Evolutionary conservation across 37 sponge, comb jelly and placozoan species (phyloP), one percentile per base, ranked within the genome.

Genomic region (Amphimedon queenslandica): DNA sequence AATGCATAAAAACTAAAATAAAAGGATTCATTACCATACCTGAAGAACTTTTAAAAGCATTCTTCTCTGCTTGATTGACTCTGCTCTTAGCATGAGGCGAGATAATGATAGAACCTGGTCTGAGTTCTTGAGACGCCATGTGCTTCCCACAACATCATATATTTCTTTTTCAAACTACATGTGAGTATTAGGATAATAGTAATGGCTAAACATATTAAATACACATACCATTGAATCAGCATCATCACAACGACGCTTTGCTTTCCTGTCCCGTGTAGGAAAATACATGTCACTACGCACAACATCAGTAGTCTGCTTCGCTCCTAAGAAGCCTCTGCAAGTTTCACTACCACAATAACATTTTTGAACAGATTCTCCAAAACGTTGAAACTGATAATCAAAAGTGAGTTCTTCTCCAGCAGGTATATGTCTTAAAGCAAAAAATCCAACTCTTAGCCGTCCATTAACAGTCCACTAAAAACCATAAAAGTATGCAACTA

Each of bases 331-430:
- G 6, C 95, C 93, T 43, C 99, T 55, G 70, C 99, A 98, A 51
- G 87, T 92, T 34, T 72, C 79, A 76, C 86, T 70, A 16, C 95
- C 99, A 90, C 99, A 98, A 64, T 84, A 98, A 70, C 99, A 98
- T 77, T 89, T 89, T 77, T 98, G 99, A 36, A 85, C 96, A 10
- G 71, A 79, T 38, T 90, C 85, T 35, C 97, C 97, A 83, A 92
- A 95, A 75, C 99, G 73, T 73, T 98, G 81, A 67, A 92, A 98
- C 73, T 98, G 78, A 73, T 98, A 98, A 67, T 98, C 99, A 72
- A 98, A 98, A 16, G 93, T 92, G 42, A 98, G 64, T 57, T 98
- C 99, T 25, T 94, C 86, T 21, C 87, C 81, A 27, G 38, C 58
- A 38, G 64, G 41, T 37, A 98, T 82, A 2, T 57, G 42, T 47